Evolutionary conservation across 1,140 invertebrate genomes (phyloP), one percentile per base, ranked within the genome.

Genomic region (Listronotus bonariensis): DNA sequence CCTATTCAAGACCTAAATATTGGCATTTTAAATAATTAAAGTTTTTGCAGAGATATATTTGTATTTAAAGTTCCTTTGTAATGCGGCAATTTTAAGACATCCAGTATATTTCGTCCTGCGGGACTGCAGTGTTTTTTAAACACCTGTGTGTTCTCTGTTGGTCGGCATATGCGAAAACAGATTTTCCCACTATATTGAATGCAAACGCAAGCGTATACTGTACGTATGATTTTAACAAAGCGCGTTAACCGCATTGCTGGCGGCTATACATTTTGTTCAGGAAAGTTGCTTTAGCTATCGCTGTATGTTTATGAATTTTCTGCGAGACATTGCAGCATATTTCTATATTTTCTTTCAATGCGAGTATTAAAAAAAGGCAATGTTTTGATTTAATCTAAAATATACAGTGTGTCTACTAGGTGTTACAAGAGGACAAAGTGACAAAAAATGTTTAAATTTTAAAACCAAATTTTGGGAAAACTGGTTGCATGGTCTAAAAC

Each of bases 201-300:
- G 34, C 8, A 56, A 56, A 56, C 54, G 54, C 53, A 64, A 52
- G 45, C 62, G 62, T 63, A 63, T n/a, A 45, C 20, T 32, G 7
- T 40, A 56, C 42, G 62, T 64, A 64, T 43, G 42, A 64, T 64
- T 64, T 64, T 64, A 64, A 64, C 62, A 56, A 56, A 56, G 62
- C 62, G 42, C 41, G 62, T 64, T 64, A 64, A 64, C 62, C 53
- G 62, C 62, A 64, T 64, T 34, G 62, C 62, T 45, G 17, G 32
- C 32, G 41, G 62, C 62, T 53, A 57, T 51, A 64, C 62, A 64
- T 56, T 64, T 57, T 64, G 62, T 64, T 57, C 52, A 48, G 62
- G 62, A 64, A 64, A 56, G 49, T 64, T 56, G 53, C 45, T 56
- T 36, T 45, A 48, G 54, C 53, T 53, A 57, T 49, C 48, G 62